Evolutionary conservation across 2,888 invertebrate genomes (phyloP).

Genomic region (Muscina levida): DNA sequence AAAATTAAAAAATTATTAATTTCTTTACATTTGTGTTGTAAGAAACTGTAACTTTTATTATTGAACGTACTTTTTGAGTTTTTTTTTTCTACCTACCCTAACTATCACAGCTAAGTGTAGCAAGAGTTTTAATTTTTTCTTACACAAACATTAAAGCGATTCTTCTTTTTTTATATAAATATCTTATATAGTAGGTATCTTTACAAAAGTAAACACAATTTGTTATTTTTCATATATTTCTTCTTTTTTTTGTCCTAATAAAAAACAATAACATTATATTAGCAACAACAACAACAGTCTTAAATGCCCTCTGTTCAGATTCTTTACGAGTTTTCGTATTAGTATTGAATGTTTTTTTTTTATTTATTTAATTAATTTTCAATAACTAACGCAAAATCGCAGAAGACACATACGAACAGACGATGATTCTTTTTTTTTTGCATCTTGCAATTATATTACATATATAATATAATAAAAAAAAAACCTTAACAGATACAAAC

Average conservation of each 20-base stretch:
- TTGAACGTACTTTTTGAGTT: slow-evolving; percentile 50
- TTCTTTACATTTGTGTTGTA: slow-evolving; percentile 42
- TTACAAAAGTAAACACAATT: slow-evolving; percentile 35
- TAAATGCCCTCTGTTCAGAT: slow-evolving; percentile 10
- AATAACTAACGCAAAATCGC: slow-evolving; percentile 5
- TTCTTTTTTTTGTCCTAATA: slow-evolving; percentile 49
- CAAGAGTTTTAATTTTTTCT: slow-evolving; percentile 42
- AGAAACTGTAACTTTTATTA: slow-evolving; percentile 42
- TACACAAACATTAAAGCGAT: slow-evolving; percentile 24
- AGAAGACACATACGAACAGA: not conserved
- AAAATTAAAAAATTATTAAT: slow-evolving; percentile 23
- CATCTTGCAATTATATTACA: slow-evolving; percentile 36
- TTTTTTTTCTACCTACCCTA: slow-evolving; percentile 50
- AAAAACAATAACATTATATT: slow-evolving; percentile 44
- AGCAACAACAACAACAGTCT: not conserved
- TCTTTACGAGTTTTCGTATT: slow-evolving; percentile 7
- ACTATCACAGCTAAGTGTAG: too few relatives aligned
- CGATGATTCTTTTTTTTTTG: slow-evolving; percentile 30
- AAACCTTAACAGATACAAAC: slow-evolving; percentile 33
- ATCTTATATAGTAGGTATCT: not conserved
- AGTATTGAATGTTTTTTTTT: slow-evolving; percentile 10
- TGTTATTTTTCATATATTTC: slow-evolving; percentile 58
- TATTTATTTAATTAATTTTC: not conserved
- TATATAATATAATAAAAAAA: too few relatives aligned
- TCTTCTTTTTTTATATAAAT: slow-evolving; percentile 5